Base-by-base conservation (phyloP, 2,888 invertebrate species). In the Nymphalis polychloros region DNA sequence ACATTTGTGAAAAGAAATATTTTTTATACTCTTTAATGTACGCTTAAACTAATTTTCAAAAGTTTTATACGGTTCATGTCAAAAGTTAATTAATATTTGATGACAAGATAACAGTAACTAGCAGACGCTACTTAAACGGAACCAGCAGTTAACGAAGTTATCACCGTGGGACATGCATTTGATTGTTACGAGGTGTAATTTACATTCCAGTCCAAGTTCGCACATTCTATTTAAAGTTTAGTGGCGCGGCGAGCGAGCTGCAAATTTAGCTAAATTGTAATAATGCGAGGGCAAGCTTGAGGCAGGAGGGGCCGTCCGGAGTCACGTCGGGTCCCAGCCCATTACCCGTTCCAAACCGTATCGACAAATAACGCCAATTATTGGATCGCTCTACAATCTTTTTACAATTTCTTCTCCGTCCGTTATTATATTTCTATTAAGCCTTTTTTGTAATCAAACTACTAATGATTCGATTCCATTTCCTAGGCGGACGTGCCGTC, bases 351-450 rank as follows among this genome's bases (percentile, higher is more conserved):
- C 91, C 90, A 89, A 90, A 91, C 91, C 92, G 92, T 92, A 92
- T 92, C 92, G 92, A 88, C 91, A 87, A 90, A 89, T 91, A 92
- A 92, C 92, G 86, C 91, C 92, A 92, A 92, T 92, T 92, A 92
- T 92, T 92, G 89, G 88, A 88, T 87, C 87, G 90, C 91, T 91
- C 92, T 84, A 92, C 92, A 92, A 92, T 92, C 92, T 92, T 92
- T 92, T 92, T 91, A 92, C 92, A 92, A 92, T 92, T 92, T 92
- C 92, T 90, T 90, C 92, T 88, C 87, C 84, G 84, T 79, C 88
- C 87, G 92, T 92, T 92, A 92, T 92, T 92, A 92, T 92, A 90
- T 92, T 92, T 92, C 92, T 92, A 92, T 92, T 92, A 92, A 92
- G 92, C 90, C 91, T 91, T 92, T 92, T 92, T 92, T 91, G 91